A percentile compares a stretch with the other conserved stretches of the same genome.
phyloP scores from a whole-genome alignment of 2,888 invertebrate species.

The Euclidia mi region DNA sequence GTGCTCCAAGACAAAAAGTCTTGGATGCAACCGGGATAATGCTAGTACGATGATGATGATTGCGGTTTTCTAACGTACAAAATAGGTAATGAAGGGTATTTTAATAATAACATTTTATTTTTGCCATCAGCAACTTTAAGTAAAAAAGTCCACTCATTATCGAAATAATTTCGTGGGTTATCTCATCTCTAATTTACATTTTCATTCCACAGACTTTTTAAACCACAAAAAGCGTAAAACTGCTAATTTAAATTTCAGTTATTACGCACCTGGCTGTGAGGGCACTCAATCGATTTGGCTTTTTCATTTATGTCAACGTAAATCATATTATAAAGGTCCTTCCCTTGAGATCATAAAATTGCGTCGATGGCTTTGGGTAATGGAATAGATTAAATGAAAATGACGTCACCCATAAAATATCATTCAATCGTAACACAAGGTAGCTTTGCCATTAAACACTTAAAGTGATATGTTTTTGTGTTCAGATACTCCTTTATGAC shows the following conservation, averaged over 20 bases:
- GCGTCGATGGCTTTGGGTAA: slow-evolving; percentile 10
- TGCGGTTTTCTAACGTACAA: no score
- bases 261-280: neutral
- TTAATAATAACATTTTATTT: no score
- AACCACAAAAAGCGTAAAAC: neutral
- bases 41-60: no score
- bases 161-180: no score
- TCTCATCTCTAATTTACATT: neutral
- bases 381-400: slow-evolving; percentile 18
- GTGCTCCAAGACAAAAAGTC: no score
- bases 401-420: slow-evolving; percentile 17
- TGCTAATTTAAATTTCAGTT: neutral
- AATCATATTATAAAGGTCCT: slow-evolving; percentile 13
- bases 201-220: neutral
- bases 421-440: neutral
- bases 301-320: slow-evolving; percentile 11
- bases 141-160: no score
- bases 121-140: no score
- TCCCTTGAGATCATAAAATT: slow-evolving; percentile 9
- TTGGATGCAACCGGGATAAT: no score
- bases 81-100: no score
- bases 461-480: no score
- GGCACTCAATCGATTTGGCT: neutral
- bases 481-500: no score
- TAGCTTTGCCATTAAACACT: no score